Base-by-base conservation (phyloP, 2,797 vertebrate genomes). In the Argyrosomus regius region DNA sequence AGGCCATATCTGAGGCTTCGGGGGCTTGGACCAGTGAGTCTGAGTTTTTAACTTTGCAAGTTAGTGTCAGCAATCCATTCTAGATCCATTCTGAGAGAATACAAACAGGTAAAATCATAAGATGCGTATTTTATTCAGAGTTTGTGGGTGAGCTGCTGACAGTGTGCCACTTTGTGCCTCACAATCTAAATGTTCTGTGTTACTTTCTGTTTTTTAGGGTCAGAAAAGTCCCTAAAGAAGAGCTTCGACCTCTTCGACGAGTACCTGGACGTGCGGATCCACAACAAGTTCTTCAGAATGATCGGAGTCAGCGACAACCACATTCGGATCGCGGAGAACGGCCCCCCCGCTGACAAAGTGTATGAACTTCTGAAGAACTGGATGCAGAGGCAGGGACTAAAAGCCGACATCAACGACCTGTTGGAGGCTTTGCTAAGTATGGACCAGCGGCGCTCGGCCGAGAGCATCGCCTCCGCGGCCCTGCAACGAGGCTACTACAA, bases 211-310 rank as follows among this genome's bases (percentile, higher is more conserved):
- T 79, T 75, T 56, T 12, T 45, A 96, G 96, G 92, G 9, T 93
- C 95, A 0, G 95, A 96, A 24, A 91, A 84, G 6, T 96, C 96
- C 35, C 89, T 96, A 0, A 95, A 80, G 91, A 95, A 93, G 90
- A 95, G 94, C 90, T 96, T 96, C 1, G 95, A 96, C 72, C 62
- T 96, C 76, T 96, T 96, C 6, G 95, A 96, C 26, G 92, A 94
- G 80, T 87, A 85, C 68, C 87, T 96, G 91, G 95, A 96, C 1
- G 91, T 95, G 14, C 92, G 93, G 86, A 93, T 95, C 82, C 95
- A 95, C 71, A 96, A 96, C 92, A 96, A 95, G 88, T 96, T 96
- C 90, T 96, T 96, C 90, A 78, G 96, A n/a, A 78, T 82, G 87
- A 95, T 96, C 3, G 95, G 95, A 1, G 89, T 96, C 75, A 95